phyloP scores from a whole-genome alignment of 1,140 invertebrate species.

The Campoletis sonorensis region DNA sequence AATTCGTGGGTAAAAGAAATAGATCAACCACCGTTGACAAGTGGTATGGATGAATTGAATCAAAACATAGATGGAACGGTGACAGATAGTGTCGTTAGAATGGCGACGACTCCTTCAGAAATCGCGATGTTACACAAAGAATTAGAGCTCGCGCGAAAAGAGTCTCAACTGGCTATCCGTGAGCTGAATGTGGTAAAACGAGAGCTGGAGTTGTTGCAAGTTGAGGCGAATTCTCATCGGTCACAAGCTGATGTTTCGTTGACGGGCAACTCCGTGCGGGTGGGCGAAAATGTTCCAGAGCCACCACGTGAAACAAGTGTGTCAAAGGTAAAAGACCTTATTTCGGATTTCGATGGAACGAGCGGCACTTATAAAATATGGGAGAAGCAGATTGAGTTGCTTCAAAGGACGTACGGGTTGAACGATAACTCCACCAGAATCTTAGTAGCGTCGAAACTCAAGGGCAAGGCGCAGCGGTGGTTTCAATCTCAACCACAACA shows the following conservation, averaged over 20 bases:
- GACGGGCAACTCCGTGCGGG: not conserved
- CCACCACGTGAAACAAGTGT: not conserved
- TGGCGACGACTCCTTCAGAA: not conserved
- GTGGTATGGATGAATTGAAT: not conserved
- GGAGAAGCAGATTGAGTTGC: conserved; percentile 23
- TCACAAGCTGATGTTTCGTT: not conserved
- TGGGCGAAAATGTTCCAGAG: not conserved
- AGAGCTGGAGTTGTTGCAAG: conserved; percentile 15
- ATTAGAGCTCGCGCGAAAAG: conserved; percentile 20
- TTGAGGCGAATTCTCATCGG: not conserved
- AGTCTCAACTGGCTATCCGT: not conserved
- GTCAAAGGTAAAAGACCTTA: not conserved
- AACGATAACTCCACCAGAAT: conserved; percentile 29
- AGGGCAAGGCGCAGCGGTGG: conserved; percentile 35
- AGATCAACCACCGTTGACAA: not conserved
- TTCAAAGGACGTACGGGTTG: not conserved
- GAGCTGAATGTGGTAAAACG: not conserved
- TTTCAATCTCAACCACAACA: conserved; percentile 30
- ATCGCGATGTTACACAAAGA: not conserved
- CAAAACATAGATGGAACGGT: not conserved
- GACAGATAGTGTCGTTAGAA: not conserved
- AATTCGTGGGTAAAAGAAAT: not conserved
- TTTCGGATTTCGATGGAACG: conserved; percentile 21
- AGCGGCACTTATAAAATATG: conserved; percentile 16
- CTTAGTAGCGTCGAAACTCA: conserved; percentile 31